Conservation (phyloP, 2,797 vertebrate genomes). For the Melanotaenia pygmaea region DNA sequence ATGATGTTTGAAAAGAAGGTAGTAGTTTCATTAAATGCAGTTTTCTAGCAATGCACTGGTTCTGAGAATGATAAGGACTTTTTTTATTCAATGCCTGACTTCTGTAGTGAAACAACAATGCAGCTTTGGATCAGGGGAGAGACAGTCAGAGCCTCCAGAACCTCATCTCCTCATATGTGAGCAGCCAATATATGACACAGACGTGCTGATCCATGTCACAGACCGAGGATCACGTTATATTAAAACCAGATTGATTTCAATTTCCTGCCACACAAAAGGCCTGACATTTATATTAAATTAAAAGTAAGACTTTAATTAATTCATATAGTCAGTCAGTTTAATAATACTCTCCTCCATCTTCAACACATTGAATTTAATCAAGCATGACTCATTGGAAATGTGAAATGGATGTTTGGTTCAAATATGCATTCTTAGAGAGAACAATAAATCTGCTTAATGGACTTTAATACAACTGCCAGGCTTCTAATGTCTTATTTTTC, state of each 20-base stretch:
- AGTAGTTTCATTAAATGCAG: conserved; percentile 59
- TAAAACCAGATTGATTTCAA: conserved; percentile 76
- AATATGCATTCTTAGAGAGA: conserved; percentile 63
- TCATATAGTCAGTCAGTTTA: conserved; percentile 61
- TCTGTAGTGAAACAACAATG: conserved; percentile 46
- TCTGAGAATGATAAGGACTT: conserved; percentile 31
- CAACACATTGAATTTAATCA: conserved; percentile 69
- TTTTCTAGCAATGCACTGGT: conserved; percentile 55
- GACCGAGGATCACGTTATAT: conserved; percentile 54
- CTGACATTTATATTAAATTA: conserved; percentile 76
- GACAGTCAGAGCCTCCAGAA: conserved; percentile 42
- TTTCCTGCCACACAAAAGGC: conserved; percentile 70
- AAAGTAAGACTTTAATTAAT: conserved; percentile 77
- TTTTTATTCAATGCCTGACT: conserved; percentile 30
- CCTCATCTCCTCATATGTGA: conserved; percentile 33
- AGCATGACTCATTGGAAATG: conserved; percentile 72
- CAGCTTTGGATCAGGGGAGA: conserved; percentile 46
- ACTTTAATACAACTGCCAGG: conserved; percentile 56
- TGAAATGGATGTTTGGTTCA: conserved; percentile 73
- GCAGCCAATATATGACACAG: conserved; percentile 50
- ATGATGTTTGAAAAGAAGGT: conserved; percentile 34
- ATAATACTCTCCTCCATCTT: conserved; percentile 67
- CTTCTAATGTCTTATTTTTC: conserved; percentile 61
- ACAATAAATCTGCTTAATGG: conserved; percentile 71
- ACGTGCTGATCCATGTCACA: conserved; percentile 44